Evolutionary conservation across 2,113 vertebrate genomes (phyloP), one percentile per base, ranked within the genome.

Genomic region (Vulpes vulpes): DNA sequence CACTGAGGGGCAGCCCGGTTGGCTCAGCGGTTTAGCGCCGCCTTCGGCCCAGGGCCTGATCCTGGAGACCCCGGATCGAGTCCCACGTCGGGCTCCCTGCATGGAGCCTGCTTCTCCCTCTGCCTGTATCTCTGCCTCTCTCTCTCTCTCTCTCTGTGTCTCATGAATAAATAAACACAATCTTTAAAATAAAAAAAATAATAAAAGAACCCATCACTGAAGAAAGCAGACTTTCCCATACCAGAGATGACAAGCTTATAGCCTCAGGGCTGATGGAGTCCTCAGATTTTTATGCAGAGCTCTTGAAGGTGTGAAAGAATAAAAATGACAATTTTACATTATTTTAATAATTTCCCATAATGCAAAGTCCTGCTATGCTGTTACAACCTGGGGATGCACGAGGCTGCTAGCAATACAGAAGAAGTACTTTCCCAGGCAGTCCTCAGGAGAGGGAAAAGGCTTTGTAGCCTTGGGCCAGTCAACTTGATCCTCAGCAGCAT

Each of bases 361-460:
- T 53, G 6, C 53, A 1, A 57, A 90, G 12, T 51, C 55, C 62
- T 51, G 1, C 16, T 32, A 0, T 84, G 93, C 14, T 35, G 30
- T 95, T 89, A 69, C 62, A 95, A 32, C 0, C 1, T 55, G n/a
- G 3, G 49, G 74, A 83, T 51, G 86, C 94, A 90, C 91, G 96
- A 93, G 62, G 97, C 90, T 19, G 8, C 89, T 38, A 76, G 74
- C 0, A 15, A 59, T 5, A 59, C 55, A 94, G 78, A 22, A 60
- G 92, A 86, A 35, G 15, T 27, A n/a, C 23, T 95, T 74, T 78
- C 27, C 3, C 22, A 62, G 12, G 2, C 12, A 2, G 0, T 2
- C 2, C 0, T 4, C 19, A 11, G 35, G 62, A 23, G 17, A 43
- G 11, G 15, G 16, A 15, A 55, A 69, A 22, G 2, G 20, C 16